Percentiles rank a stretch among this genome's conserved stretches.
Conservation (phyloP, 2,888 invertebrate species). For the Hirtodrosophila alboralis region DNA sequence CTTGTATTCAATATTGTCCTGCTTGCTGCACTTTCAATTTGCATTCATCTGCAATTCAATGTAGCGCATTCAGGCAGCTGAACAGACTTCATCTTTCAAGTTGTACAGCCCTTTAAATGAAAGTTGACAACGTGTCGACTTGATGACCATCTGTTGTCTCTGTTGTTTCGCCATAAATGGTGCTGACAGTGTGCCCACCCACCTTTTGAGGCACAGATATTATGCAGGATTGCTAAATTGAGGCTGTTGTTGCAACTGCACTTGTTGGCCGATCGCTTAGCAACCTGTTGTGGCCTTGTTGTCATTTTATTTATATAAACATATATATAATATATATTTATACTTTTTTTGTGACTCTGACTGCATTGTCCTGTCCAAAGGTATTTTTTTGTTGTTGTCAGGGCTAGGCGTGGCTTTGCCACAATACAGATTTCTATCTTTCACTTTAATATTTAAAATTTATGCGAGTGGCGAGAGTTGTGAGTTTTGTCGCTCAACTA, state of each 20-base stretch:
- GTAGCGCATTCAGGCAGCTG: conserved; percentile 20
- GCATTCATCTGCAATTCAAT: conserved; percentile 5
- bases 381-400: conserved; percentile 8
- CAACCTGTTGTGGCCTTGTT: conserved; percentile 41
- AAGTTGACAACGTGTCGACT: conserved; percentile 68
- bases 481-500: conserved; percentile 33
- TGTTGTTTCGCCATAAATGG: conserved; percentile 53
- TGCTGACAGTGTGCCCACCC: conserved; percentile 58
- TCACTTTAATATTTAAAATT: conserved; percentile 57
- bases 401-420: conserved; percentile 31
- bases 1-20: too few species aligned
- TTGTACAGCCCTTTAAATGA: conserved; percentile 52
- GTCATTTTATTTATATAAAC: too few species aligned
- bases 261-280: conserved; percentile 13
- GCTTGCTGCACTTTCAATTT: too few species aligned
- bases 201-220: conserved; percentile 24
- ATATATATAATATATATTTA: not conserved
- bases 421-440: conserved; percentile 48
- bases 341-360: not conserved
- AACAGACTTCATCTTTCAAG: conserved; percentile 2
- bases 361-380: conserved; percentile 40
- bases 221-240: not conserved
- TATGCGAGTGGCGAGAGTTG: conserved; percentile 36
- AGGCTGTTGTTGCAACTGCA: not conserved
- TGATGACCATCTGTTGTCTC: conserved; percentile 65